Evolutionary conservation across 1,140 invertebrate genomes (phyloP), one percentile per base, ranked within the genome.

Genomic region (Trichogramma pretiosum): DNA sequence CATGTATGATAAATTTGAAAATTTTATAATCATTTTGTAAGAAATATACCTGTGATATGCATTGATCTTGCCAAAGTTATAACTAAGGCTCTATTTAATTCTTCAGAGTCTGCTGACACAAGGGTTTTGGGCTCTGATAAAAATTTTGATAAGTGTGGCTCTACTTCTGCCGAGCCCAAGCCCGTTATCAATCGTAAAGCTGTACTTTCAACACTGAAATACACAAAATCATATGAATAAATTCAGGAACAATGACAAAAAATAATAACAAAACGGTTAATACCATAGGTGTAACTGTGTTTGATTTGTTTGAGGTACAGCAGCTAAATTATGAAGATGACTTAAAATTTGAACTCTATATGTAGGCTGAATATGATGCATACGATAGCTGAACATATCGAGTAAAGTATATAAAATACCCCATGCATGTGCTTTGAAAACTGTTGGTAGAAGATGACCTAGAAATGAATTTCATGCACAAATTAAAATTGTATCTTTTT

Each of bases 311-410:
- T 94, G 91, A 13, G 89, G 86, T 10, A 92, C 86, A 8, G 87
- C 83, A 8, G 89, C 87, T 21, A 96, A 73, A 26, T 84, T 89
- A 61, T 95, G 87, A 18, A 96, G 77, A 67, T 94, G 85, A 13
- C 87, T 89, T 3, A 97, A 68, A 5, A 97, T 74, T 61, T 95
- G 92, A 0, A 96, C 85, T 40, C 92, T 76, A 64, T 96, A 97
- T 67, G 95, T 90, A 0, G 92, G 89, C 56, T 94, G 92, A 55
- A 95, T 93, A 66, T 97, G 93, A 67, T 96, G 92, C 70, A 97
- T 84, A 37, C 93, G 75, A 63, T 95, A 96, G 43, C 87, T 92
- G 64, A 96, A 96, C 91, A 97, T 96, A 68, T 98, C 93, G 52
- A 97, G 69, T 18, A 97, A 68, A 0, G 91, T 95, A 61, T 97